Evolutionary conservation across 2,888 invertebrate species (phyloP).

Genomic region (Leptopilina myrica): DNA sequence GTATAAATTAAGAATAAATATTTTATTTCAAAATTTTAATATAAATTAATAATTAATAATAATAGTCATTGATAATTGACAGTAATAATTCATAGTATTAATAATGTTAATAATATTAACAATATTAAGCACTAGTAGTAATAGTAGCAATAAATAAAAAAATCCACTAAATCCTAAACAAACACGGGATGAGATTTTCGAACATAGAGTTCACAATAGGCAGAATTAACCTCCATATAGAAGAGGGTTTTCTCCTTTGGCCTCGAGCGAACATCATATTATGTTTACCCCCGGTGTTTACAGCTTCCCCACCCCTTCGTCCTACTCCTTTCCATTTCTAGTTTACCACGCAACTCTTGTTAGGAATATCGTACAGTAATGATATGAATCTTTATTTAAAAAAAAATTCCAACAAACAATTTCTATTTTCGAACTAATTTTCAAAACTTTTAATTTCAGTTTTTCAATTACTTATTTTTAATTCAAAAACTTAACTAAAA

Average conservation of each 20-base stretch:
- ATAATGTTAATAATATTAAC: too few species aligned
- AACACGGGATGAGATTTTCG: background rate
- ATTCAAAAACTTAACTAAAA: too few species aligned
- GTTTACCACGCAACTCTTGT: slow-evolving; percentile 44
- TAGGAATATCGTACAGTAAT: slow-evolving; percentile 46
- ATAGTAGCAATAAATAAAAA: background rate
- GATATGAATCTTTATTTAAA: background rate
- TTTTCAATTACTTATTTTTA: too few species aligned
- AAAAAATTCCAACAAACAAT: background rate
- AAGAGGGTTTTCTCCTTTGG: slow-evolving; percentile 57
- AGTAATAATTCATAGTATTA: too few species aligned
- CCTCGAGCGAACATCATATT: slow-evolving; percentile 75
- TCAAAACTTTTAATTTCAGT: too few species aligned
- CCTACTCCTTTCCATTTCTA: slow-evolving; percentile 54
- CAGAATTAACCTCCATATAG: slow-evolving; percentile 51
- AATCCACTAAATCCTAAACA: background rate
- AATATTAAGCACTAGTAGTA: too few species aligned
- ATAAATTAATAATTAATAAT: too few species aligned
- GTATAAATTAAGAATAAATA: too few species aligned
- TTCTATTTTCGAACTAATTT: too few species aligned
- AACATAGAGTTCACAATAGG: slow-evolving; percentile 53
- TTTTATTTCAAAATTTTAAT: too few species aligned
- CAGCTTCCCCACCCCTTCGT: slow-evolving; percentile 55
- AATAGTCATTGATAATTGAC: too few species aligned
- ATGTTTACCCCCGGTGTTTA: slow-evolving; percentile 75